Conservation (phyloP, 2,888 invertebrate species). For the Pristionchus japonicus region DNA sequence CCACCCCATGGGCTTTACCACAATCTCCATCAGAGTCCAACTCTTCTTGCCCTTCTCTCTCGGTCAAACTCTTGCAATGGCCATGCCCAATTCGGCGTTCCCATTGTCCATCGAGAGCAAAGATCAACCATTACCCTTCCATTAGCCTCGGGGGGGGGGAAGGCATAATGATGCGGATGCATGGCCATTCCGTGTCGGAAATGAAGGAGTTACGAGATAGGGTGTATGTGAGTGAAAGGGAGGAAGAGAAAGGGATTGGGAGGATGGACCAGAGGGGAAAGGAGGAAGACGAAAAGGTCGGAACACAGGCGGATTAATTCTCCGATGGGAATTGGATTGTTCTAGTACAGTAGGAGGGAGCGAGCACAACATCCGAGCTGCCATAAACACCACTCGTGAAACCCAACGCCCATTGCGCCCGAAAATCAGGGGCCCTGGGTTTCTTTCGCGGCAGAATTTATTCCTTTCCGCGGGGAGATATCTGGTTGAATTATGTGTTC, state of each 20-base stretch:
- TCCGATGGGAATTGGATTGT: neutral
- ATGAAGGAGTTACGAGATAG: constrained; percentile 16
- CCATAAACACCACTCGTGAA: neutral
- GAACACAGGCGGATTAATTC: neutral
- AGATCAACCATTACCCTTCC: too few species aligned
- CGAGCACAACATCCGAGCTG: neutral
- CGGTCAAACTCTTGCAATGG: too few species aligned
- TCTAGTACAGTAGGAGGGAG: too few species aligned
- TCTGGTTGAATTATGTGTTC: neutral
- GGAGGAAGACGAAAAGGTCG: too few species aligned
- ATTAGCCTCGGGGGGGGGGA: too few species aligned
- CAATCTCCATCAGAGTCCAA: too few species aligned
- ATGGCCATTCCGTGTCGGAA: constrained; percentile 22
- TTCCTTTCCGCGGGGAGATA: neutral
- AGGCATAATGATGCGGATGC: neutral
- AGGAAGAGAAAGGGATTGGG: neutral
- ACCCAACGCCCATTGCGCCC: neutral
- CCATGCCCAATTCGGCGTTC: too few species aligned
- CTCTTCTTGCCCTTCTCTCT: too few species aligned
- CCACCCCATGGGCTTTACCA: too few species aligned
- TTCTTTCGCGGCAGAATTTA: neutral
- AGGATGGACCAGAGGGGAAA: neutral
- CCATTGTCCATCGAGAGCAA: too few species aligned
- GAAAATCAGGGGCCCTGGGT: neutral
- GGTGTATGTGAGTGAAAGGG: neutral